A percentile compares a stretch with the other conserved stretches of the same genome.
Evolutionary conservation across 1,140 invertebrate species (phyloP).

Genomic region (Xylocopa sonorina): DNA sequence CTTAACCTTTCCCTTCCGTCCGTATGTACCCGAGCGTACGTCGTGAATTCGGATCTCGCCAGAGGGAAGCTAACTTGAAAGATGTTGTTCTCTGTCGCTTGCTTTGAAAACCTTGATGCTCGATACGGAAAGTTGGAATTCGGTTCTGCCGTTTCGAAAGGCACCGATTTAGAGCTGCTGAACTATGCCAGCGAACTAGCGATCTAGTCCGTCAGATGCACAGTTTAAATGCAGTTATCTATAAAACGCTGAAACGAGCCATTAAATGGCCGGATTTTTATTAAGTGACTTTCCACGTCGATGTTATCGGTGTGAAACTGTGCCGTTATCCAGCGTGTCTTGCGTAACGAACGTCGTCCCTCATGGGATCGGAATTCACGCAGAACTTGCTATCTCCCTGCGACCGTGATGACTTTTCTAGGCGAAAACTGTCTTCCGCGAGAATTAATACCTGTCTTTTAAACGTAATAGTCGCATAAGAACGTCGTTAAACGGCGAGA

Average conservation of each 20-base stretch:
- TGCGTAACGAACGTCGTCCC: conserved; percentile 28
- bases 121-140: not conserved
- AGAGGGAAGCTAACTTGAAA: no score
- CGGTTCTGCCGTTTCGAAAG: not conserved
- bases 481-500: conserved; percentile 1
- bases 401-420: not conserved
- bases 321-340: conserved; percentile 29
- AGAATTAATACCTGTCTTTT: conserved; percentile 5
- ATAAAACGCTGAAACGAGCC: not conserved
- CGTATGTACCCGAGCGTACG: no score
- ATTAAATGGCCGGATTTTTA: not conserved
- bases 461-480: not conserved
- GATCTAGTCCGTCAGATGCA: not conserved
- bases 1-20: conserved; percentile 43
- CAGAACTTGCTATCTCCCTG: not conserved
- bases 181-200: not conserved
- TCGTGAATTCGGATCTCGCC: no score
- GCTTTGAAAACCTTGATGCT: conserved; percentile 7
- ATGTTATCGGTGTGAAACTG: conserved; percentile 38
- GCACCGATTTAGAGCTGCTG: not conserved
- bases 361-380: conserved; percentile 24
- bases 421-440: not conserved
- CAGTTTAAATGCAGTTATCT: not conserved
- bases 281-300: conserved; percentile 14
- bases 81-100: no score